Conservation (phyloP, 2,797 vertebrate species). For the Amazona finschi region DNA sequence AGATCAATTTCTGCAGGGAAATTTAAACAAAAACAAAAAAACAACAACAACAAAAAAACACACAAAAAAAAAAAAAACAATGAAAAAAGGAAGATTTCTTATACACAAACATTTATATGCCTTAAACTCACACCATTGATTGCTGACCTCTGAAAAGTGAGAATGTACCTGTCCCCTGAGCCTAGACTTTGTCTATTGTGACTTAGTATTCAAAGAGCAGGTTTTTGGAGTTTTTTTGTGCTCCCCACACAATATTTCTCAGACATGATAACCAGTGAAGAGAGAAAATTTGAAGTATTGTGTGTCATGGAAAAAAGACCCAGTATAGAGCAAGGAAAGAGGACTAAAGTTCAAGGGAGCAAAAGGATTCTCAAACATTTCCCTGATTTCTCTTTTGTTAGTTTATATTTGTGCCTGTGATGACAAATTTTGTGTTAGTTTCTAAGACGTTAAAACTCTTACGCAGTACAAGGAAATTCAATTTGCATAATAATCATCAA, state of each 20-base stretch:
- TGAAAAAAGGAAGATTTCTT: not conserved
- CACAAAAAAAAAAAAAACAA: accelerated
- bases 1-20: conserved; percentile 37
- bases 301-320: not conserved
- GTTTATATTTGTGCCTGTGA: not conserved
- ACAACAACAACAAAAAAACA: too few relatives aligned
- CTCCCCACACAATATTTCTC: not conserved
- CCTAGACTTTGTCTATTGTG: not conserved
- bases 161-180: conserved; percentile 20
- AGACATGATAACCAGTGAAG: not conserved
- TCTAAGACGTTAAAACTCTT: not conserved
- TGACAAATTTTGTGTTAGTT: not conserved
- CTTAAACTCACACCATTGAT: not conserved
- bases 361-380: not conserved
- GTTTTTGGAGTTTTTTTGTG: not conserved
- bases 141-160: conserved; percentile 8
- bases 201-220: conserved; percentile 21
- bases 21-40: not conserved
- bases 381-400: not conserved
- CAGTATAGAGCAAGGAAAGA: not conserved
- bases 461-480: not conserved
- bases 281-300: conserved; percentile 42
- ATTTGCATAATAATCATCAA: not conserved
- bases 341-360: not conserved
- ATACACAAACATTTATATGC: not conserved